Conservation (phyloP, 2,888 invertebrate genomes). For the Criorhina ranunculi region DNA sequence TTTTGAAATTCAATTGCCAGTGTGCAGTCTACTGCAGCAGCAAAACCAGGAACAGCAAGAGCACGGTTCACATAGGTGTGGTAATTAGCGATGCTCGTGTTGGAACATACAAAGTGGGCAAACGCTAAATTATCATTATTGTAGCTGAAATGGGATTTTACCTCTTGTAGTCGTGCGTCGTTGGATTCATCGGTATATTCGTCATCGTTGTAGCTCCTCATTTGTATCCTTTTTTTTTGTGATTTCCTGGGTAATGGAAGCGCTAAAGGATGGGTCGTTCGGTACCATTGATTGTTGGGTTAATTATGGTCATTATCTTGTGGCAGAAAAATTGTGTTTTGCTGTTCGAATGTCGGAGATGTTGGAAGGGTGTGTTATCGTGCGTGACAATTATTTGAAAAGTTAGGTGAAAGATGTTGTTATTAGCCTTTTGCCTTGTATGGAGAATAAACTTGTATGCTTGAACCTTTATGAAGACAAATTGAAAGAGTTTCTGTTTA, state of each 20-base stretch:
- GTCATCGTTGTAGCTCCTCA: slow-evolving; percentile 4
- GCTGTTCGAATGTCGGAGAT: slow-evolving; percentile 22
- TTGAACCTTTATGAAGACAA: background rate
- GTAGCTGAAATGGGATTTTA: slow-evolving; percentile 21
- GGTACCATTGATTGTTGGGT: slow-evolving; percentile 53
- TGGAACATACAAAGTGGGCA: slow-evolving; percentile 44
- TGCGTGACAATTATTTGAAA: slow-evolving; percentile 32
- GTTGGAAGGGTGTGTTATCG: slow-evolving; percentile 57
- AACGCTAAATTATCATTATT: slow-evolving; percentile 27
- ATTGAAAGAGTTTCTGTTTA: background rate
- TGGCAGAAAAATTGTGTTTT: slow-evolving; percentile 16
- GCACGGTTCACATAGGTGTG: slow-evolving; percentile 52
- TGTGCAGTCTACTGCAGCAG: background rate
- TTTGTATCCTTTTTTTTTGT: slow-evolving; percentile 1
- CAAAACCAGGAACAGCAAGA: too few relatives aligned
- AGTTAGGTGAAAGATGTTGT: slow-evolving; percentile 31
- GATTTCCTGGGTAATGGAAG: slow-evolving; percentile 1
- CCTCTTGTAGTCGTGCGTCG: background rate
- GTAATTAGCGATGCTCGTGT: slow-evolving; percentile 71
- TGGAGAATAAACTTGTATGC: background rate
- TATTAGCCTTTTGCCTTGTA: background rate
- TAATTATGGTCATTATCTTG: slow-evolving; percentile 68
- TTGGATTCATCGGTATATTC: slow-evolving; percentile 9
- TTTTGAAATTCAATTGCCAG: slow-evolving; percentile 32
- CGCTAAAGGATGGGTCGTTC: slow-evolving; percentile 34